Conservation (phyloP, 2,888 invertebrate genomes). For the Drosophila mercatorum region DNA sequence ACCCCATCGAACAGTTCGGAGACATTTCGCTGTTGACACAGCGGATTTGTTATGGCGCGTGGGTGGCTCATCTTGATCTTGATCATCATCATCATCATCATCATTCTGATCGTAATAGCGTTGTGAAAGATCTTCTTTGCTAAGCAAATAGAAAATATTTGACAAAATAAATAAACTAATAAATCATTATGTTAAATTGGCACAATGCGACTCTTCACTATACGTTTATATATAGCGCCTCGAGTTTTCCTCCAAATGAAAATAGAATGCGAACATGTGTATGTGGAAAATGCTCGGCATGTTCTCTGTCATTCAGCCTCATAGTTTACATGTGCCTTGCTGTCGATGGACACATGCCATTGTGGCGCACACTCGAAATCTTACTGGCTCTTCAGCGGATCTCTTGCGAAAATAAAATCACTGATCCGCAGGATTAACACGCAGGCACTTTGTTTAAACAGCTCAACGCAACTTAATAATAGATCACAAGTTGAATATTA, state of each 20-base stretch:
- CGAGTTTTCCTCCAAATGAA: slow-evolving; percentile 53
- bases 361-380: slow-evolving; percentile 17
- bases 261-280: slow-evolving; percentile 74
- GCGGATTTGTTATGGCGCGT: slow-evolving; percentile 49
- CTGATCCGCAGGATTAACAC: slow-evolving; percentile 45
- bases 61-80: slow-evolving; percentile 41
- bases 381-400: slow-evolving; percentile 28
- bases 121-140: slow-evolving; percentile 70
- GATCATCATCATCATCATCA: slow-evolving; percentile 4
- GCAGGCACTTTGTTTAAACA: slow-evolving; percentile 15
- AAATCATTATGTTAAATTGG: slow-evolving; percentile 78
- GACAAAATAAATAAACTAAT: slow-evolving; percentile 73
- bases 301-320: slow-evolving; percentile 67
- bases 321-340: slow-evolving; percentile 57
- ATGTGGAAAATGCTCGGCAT: slow-evolving; percentile 70
- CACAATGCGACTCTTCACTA: slow-evolving; percentile 59
- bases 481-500: slow-evolving; percentile 7
- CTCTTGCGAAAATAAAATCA: slow-evolving; percentile 38
- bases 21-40: slow-evolving; percentile 51
- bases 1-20: slow-evolving; percentile 57
- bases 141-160: slow-evolving; percentile 65
- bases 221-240: slow-evolving; percentile 48
- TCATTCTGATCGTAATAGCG: slow-evolving; percentile 13
- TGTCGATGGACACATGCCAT: slow-evolving; percentile 60
- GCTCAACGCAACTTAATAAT: slow-evolving; percentile 4